Evolutionary conservation across 2,888 invertebrate species (phyloP).

Genomic region (Drosophila mimetica): DNA sequence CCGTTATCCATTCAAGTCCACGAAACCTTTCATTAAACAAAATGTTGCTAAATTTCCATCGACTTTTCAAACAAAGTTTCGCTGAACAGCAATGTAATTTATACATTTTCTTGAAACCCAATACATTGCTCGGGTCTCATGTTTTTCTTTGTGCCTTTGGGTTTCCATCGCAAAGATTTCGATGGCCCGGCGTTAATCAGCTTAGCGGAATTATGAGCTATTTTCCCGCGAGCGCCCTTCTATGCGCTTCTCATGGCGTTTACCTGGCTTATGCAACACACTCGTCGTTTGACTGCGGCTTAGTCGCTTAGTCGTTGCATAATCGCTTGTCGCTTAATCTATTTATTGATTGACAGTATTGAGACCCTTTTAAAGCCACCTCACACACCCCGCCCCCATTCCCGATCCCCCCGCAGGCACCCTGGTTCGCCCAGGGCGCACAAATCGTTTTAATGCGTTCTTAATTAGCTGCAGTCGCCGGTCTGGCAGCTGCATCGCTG

Average conservation of each 20-base stretch:
- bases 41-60: constrained; percentile 1
- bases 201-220: constrained; percentile 18
- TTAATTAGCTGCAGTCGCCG: constrained; percentile 61
- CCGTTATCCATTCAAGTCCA: background rate
- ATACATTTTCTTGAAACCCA: constrained; percentile 10
- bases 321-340: constrained; percentile 29
- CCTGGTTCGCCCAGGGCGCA: background rate
- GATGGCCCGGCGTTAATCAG: constrained; percentile 23
- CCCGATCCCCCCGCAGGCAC: background rate
- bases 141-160: background rate
- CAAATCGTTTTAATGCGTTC: constrained; percentile 70
- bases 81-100: background rate
- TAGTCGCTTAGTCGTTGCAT: constrained; percentile 23
- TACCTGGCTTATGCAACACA: constrained; percentile 27
- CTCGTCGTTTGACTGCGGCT: constrained; percentile 7
- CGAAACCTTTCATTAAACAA: background rate
- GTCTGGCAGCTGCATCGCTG: constrained; percentile 15
- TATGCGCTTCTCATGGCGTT: constrained; percentile 1
- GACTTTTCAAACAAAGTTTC: background rate
- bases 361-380: constrained; percentile 29
- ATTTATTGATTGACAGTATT: constrained; percentile 32
- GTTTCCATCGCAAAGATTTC: background rate
- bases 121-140: background rate
- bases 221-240: constrained; percentile 3
- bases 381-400: background rate